Evolutionary conservation across 2,113 vertebrate species (phyloP).

Genomic region (Apteryx owenii): DNA sequence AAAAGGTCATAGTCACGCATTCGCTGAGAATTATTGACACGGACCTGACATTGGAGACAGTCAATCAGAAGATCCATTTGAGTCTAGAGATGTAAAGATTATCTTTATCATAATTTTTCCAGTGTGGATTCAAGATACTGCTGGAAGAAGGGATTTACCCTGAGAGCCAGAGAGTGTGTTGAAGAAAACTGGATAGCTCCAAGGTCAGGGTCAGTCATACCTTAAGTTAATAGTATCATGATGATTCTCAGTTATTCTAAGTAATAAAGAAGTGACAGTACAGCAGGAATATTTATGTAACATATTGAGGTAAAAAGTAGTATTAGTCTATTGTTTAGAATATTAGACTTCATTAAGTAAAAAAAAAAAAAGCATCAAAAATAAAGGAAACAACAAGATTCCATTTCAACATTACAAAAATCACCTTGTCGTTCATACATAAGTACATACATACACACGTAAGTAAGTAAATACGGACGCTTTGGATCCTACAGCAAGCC

Average conservation of each 20-base stretch:
- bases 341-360: neutral
- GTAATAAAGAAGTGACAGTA: neutral
- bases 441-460: neutral
- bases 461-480: neutral
- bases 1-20: slow-evolving; percentile 59
- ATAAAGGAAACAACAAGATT: neutral
- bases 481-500: neutral
- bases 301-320: neutral
- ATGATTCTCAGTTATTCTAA: neutral
- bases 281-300: neutral
- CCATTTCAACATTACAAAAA: neutral
- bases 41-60: neutral
- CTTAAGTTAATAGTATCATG: neutral
- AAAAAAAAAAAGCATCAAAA: neutral
- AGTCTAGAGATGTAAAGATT: slow-evolving; percentile 50
- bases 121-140: neutral
- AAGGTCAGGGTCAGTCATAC: neutral
- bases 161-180: neutral
- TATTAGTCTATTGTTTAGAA: neutral
- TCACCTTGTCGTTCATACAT: neutral
- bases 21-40: slow-evolving; percentile 34
- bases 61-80: slow-evolving; percentile 54
- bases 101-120: slow-evolving; percentile 60
- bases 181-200: neutral
- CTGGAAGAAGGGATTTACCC: neutral